Evolutionary conservation across 2,797 vertebrate species (phyloP).

Genomic region (Spea hammondii): DNA sequence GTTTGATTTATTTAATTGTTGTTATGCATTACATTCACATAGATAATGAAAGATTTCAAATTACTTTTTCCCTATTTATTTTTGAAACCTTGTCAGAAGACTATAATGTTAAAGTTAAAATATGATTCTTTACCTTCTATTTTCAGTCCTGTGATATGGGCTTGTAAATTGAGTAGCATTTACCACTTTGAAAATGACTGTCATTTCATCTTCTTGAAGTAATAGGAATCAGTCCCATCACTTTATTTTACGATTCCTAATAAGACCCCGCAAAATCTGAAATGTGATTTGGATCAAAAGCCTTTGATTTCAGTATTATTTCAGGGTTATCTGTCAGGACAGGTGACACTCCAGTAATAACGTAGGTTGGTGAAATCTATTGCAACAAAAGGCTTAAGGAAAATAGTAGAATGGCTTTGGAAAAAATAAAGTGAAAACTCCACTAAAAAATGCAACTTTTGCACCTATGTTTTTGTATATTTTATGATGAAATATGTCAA

Average conservation of each 20-base stretch:
- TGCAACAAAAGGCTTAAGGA: background rate
- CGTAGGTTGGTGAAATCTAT: background rate
- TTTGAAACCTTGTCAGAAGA: conserved; percentile 16
- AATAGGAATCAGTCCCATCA: conserved; percentile 30
- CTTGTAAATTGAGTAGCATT: conserved; percentile 33
- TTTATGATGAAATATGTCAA: no score
- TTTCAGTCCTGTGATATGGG: conserved; percentile 18
- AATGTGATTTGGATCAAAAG: conserved; percentile 22
- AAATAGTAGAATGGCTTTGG: no score
- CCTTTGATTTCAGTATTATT: conserved; percentile 15
- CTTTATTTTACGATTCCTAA: conserved; percentile 29
- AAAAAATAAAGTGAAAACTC: no score
- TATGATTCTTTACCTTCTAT: conserved; percentile 26
- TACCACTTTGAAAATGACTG: conserved; percentile 36
- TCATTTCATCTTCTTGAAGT: conserved; percentile 27
- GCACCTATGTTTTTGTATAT: no score
- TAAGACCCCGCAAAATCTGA: conserved; percentile 23
- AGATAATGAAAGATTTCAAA: conserved; percentile 24
- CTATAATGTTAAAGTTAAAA: background rate
- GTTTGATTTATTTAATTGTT: conserved; percentile 20
- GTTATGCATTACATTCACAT: conserved; percentile 19
- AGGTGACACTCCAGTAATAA: background rate
- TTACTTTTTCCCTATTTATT: conserved; percentile 9
- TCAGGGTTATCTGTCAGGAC: background rate
- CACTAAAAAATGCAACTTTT: no score